Evolutionary conservation across 92 coral and sea anemone genomes (phyloP).

Genomic region (Siderastrea siderea): DNA sequence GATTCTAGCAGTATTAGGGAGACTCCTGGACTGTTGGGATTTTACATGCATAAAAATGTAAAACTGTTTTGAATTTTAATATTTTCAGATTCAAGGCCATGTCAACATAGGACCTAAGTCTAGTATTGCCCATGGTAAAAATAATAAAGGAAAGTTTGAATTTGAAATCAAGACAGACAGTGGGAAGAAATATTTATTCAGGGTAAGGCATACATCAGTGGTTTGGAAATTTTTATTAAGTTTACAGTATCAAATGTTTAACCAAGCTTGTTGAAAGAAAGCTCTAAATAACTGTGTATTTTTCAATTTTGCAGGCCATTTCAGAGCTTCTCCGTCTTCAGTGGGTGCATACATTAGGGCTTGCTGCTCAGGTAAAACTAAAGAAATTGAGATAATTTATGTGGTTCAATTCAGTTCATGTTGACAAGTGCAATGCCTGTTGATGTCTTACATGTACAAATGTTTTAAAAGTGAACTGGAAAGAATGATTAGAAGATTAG

Average conservation of each 20-base stretch:
- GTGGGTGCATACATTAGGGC: conserved; percentile 40
- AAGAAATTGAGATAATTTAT: no score
- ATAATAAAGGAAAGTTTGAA: conserved; percentile 57
- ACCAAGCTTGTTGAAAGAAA: no score
- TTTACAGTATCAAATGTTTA: no score
- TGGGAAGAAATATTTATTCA: conserved; percentile 64
- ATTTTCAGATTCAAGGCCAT: conserved; percentile 45
- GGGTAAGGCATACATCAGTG: conserved; percentile 41
- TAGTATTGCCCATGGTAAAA: conserved; percentile 49
- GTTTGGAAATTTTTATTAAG: no score
- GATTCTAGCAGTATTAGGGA: no score
- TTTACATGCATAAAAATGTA: neutral
- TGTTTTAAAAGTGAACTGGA: no score
- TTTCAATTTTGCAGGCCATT: conserved; percentile 1
- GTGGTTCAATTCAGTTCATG: no score
- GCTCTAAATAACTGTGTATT: neutral
- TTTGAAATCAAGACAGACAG: conserved; percentile 62
- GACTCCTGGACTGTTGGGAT: no score
- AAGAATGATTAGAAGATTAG: no score
- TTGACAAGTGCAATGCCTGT: no score
- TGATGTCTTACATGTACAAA: no score
- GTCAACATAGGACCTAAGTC: conserved; percentile 60
- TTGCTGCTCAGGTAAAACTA: conserved; percentile 33
- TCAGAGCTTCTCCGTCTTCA: conserved; percentile 29
- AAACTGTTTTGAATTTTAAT: neutral